Conservation (phyloP, 2,797 vertebrate genomes). For the Fratercula arctica region DNA sequence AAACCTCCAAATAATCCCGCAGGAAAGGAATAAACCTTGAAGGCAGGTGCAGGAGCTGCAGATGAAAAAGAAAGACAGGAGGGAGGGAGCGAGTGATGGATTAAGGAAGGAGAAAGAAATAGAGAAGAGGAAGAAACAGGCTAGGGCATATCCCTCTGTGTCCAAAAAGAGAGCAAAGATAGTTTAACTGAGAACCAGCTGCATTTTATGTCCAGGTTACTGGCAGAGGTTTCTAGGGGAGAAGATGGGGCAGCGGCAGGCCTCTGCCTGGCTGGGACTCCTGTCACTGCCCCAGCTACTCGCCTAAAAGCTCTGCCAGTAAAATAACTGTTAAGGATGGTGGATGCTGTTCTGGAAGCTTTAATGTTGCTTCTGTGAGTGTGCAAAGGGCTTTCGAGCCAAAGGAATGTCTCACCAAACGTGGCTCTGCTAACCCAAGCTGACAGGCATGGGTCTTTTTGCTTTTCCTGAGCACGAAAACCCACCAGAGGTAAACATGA, state of each 20-base stretch:
- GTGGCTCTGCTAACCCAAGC: not conserved
- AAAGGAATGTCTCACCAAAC: not conserved
- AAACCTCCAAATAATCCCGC: slow-evolving; percentile 30
- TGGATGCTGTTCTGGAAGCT: not conserved
- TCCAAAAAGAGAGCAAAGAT: not conserved
- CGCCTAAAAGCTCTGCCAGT: not conserved
- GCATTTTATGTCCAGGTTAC: not conserved
- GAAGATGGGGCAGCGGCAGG: not conserved
- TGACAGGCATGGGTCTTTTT: not conserved
- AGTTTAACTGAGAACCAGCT: not conserved
- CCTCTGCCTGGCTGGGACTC: not conserved
- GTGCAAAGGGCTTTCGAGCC: not conserved
- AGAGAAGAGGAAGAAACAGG: not conserved
- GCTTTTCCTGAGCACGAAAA: not conserved
- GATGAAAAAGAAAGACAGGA: not conserved
- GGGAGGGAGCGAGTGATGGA: not conserved
- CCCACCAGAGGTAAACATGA: not conserved
- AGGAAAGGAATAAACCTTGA: slow-evolving; percentile 24
- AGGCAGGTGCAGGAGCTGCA: not conserved
- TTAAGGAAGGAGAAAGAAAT: not conserved
- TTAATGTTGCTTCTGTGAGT: not conserved
- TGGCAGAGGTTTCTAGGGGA: not conserved
- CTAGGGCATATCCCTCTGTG: not conserved
- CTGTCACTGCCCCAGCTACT: not conserved
- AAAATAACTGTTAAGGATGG: not conserved